Base-by-base conservation (phyloP, 2,113 vertebrate genomes). In the Gasterosteus nipponicus region DNA sequence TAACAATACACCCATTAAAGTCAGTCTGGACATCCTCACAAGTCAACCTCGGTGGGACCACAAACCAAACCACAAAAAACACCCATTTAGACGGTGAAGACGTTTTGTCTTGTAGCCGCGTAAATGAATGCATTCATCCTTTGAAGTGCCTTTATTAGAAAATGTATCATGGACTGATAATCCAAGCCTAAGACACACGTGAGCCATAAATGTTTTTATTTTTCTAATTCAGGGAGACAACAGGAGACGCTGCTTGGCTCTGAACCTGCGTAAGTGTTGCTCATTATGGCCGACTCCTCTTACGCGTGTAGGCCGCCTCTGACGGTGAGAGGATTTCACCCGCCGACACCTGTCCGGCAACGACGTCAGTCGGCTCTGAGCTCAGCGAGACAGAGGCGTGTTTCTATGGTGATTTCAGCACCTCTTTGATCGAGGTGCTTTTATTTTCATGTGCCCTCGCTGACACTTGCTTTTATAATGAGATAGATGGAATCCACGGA, bases 331-430 rank as follows among this genome's bases (percentile, higher is more conserved):
- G 78, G 78, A 61, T 86, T 83, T 86, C 61, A 76, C 46, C 71
- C 59, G 64, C 61, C 73, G 49, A 77, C 10, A 46, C 29, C 59
- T 3, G 26, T 19, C 14, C 46, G 62, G 61, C 49, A 61, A 14
- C 10, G 42, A 35, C 11, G 46, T 79, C 66, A 75, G 61, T 46
- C 42, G 10, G 51, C 31, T 35, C 19, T 3, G 14, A 75, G 82
- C 80, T 89, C 66, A 81, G 71, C 84, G 85, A 83, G 73, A 75
- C 83, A 76, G 2, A 61, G 38, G 70, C 11, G 81, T 85, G 83
- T 84, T 84, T 81, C 44, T 71, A 57, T 72, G 70, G 58, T 33
- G 38, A 8, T 49, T 66, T 81, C 62, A 78, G 60, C 46, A 33
- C 33, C 56, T 61, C 31, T 69, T 46, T 41, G 38, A 46, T 44